Percentiles rank a stretch among this genome's conserved stretches.
Conservation (phyloP, 2,797 vertebrate species). For the Myripristis jacobus region DNA sequence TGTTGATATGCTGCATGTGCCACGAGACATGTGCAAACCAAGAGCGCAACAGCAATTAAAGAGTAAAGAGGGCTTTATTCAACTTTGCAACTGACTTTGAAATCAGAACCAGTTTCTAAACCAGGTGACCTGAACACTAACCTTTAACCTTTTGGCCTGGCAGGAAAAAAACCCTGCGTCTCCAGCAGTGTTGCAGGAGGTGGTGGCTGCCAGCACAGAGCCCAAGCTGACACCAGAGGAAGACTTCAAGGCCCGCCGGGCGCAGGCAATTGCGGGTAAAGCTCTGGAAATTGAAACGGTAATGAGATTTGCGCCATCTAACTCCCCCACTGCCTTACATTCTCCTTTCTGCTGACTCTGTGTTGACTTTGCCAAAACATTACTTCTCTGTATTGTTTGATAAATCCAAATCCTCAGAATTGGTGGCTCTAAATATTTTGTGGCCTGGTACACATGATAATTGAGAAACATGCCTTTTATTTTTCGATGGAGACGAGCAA, state of each 20-base stretch:
- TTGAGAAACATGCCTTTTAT: slow-evolving; percentile 19
- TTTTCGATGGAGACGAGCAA: slow-evolving; percentile 36
- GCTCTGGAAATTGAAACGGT: slow-evolving; percentile 84
- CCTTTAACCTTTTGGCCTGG: slow-evolving; percentile 69
- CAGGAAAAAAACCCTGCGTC: slow-evolving; percentile 75
- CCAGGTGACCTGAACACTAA: slow-evolving; percentile 65
- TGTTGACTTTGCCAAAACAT: neutral
- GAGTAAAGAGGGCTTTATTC: slow-evolving; percentile 40
- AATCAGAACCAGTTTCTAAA: slow-evolving; percentile 78
- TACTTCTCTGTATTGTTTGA: neutral
- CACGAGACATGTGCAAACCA: slow-evolving; percentile 53
- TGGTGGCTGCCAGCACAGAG: slow-evolving; percentile 59
- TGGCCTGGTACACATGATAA: slow-evolving; percentile 21
- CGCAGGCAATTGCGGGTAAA: slow-evolving; percentile 76
- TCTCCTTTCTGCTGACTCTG: neutral
- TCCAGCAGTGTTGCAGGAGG: slow-evolving; percentile 60
- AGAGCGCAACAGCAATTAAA: slow-evolving; percentile 53
- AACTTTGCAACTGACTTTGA: slow-evolving; percentile 73
- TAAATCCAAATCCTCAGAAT: too few relatives aligned
- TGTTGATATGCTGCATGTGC: slow-evolving; percentile 46
- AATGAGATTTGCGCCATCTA: slow-evolving; percentile 43
- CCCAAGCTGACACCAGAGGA: slow-evolving; percentile 59
- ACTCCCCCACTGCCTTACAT: slow-evolving; percentile 16
- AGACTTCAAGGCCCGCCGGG: slow-evolving; percentile 68
- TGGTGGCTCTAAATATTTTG: slow-evolving; percentile 23